These are phyloP conservation scores for Baronia brevicornis DNA, from an alignment of 2,888 invertebrate species.

Conservation along the genomic window DNA sequence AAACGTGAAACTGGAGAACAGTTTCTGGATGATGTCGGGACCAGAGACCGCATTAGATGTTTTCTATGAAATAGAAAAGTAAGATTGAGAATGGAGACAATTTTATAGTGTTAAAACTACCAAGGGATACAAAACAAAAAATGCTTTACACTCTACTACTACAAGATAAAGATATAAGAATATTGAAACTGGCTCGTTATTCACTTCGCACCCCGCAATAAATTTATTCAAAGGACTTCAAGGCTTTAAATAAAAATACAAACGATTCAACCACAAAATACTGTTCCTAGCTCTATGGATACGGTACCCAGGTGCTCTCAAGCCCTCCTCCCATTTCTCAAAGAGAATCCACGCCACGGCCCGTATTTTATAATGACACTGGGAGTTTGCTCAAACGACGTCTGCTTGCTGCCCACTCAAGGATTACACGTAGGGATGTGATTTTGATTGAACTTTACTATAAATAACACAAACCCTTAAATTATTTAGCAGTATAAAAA, in stretches of 20 bases:
- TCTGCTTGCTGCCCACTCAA: conserved; percentile 63
- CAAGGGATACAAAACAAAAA: not conserved
- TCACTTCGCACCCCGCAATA: conserved; percentile 14
- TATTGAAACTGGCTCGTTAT: not conserved
- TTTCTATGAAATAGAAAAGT: too few species aligned
- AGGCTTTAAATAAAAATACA: conserved; percentile 21
- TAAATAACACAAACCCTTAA: too few species aligned
- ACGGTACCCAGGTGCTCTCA: conserved; percentile 53
- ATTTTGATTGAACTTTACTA: too few species aligned
- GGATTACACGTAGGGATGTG: conserved; percentile 52
- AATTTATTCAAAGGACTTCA: conserved; percentile 24
- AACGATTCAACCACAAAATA: conserved; percentile 14
- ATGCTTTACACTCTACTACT: not conserved
- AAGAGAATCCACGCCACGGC: conserved; percentile 61
- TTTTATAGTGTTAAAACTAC: not conserved
- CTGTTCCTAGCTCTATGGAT: conserved; percentile 32
- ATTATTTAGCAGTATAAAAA: too few species aligned
- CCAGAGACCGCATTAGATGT: too few species aligned
- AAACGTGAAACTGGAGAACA: too few species aligned
- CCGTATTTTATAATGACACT: conserved; percentile 71
- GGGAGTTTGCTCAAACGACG: conserved; percentile 59
- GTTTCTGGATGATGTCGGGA: too few species aligned
- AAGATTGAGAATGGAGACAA: not conserved
- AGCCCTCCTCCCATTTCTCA: conserved; percentile 65
- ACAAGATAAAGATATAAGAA: not conserved